A percentile compares a stretch with the other conserved stretches of the same genome.
phyloP scores from a whole-genome alignment of 2,113 vertebrate species.

The Paramisgurnus dabryanus region DNA sequence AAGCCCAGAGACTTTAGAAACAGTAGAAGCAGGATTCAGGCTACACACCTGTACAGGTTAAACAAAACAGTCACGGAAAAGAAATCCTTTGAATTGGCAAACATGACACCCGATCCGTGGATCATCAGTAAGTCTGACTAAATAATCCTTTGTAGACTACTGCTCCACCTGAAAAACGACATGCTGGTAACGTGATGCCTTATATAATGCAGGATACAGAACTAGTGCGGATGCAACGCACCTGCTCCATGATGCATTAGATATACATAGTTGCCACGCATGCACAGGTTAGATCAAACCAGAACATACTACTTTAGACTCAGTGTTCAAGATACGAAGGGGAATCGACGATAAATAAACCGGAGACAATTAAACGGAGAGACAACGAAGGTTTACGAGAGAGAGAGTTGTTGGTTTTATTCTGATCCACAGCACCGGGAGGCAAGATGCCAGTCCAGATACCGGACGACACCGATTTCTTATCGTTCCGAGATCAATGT shows the following conservation, averaged over 20 bases:
- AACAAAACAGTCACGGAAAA: constrained; percentile 46
- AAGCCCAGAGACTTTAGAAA: not conserved
- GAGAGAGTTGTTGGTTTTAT: constrained; percentile 2
- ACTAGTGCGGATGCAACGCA: constrained; percentile 41
- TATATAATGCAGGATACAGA: constrained; percentile 53
- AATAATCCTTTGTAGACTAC: constrained; percentile 48
- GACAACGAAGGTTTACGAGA: not conserved
- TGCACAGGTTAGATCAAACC: not conserved
- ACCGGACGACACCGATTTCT: constrained; percentile 83
- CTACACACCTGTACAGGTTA: constrained; percentile 38
- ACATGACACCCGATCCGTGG: constrained; percentile 57
- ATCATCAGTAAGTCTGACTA: constrained; percentile 58
- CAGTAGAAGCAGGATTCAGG: constrained; percentile 30
- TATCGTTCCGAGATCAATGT: constrained; percentile 81
- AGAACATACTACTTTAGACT: not conserved
- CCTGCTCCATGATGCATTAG: constrained; percentile 49
- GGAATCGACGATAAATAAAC: not conserved
- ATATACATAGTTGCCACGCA: not conserved
- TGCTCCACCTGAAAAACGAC: constrained; percentile 55
- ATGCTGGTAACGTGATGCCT: constrained; percentile 56
- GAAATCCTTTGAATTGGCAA: constrained; percentile 49
- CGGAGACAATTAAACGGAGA: not conserved
- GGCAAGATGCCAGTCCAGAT: constrained; percentile 80
- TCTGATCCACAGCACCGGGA: constrained; percentile 3
- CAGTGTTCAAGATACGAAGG: not conserved